Base-by-base conservation (phyloP, 2,888 invertebrate genomes). In the Blastobasis lacticolella region DNA sequence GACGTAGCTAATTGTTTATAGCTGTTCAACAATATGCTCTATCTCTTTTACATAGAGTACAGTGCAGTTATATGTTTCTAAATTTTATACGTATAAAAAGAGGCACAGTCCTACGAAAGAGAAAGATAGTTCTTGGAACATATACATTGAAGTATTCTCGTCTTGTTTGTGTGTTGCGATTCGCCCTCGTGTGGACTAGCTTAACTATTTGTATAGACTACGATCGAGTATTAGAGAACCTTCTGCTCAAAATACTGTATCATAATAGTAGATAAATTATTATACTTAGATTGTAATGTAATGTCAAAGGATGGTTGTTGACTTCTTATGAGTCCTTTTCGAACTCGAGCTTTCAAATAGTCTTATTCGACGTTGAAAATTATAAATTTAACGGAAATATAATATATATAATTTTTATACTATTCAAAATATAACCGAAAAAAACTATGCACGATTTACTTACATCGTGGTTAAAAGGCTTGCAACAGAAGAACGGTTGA, bases 331-430 rank as follows among this genome's bases (percentile, higher is more conserved):
- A 81, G 84, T 81, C 81, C 72, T 71, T 72, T 79, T 81, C 76
- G 77, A 78, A 78, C 75, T 83, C 85, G 87, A 86, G 87, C 86
- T 87, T 84, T 86, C 79, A 78, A 72, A 67, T 81, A 84, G 80
- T 68, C 61, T 81, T 75, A 75, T 60, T 63, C 59, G 62, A 66
- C 60, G 65, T 63, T 57, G 55, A 64, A 59, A 56, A 40, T 40
- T 8, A 40, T 8, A 40, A 40, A 40, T 40, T 8, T 9, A 6
- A 8, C 6, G 6, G 7, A 40, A 40, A 40, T 8, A 8, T 40
- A 8, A 40, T 40, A 8, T 40, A 40, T 40, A 8, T 9, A 8
- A 40, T 40, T 6, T 40, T 40, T 40, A 40, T 9, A 8, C 6
- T 9, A 8, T 40, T 40, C 6, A 40, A 40, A 9, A 9, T 40